Evolutionary conservation across 2,888 invertebrate genomes (phyloP).

Genomic region (Drosophila picticornis): DNA sequence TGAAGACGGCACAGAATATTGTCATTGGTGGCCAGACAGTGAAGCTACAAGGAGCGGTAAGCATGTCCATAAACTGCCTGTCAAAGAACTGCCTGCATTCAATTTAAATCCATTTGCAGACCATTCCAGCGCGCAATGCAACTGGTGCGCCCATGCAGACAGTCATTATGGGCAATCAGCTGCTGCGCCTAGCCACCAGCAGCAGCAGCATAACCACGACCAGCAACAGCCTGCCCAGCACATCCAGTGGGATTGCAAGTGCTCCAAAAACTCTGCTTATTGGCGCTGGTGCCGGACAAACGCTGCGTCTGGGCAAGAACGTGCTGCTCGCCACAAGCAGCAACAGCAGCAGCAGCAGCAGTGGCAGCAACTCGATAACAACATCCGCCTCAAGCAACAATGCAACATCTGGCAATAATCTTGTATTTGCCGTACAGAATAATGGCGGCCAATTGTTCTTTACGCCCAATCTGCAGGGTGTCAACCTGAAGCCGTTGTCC

Average conservation of each 20-base stretch:
- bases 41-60: constrained; percentile 83
- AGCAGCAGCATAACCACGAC: constrained; percentile 47
- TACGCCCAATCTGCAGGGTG: constrained; percentile 88
- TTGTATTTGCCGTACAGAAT: constrained; percentile 87
- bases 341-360: constrained; percentile 32
- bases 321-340: constrained; percentile 55
- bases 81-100: background rate
- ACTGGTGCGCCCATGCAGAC: constrained; percentile 79
- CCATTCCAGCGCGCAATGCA: constrained; percentile 55
- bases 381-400: constrained; percentile 63
- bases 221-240: constrained; percentile 47
- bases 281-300: constrained; percentile 77
- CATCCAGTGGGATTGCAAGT: constrained; percentile 49
- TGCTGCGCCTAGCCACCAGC: constrained; percentile 78
- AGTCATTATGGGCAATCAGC: constrained; percentile 85
- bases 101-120: constrained; percentile 28
- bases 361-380: constrained; percentile 51
- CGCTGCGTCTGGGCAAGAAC: constrained; percentile 80
- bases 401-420: constrained; percentile 81
- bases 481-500: constrained; percentile 88
- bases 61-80: constrained; percentile 16
- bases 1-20: constrained; percentile 80
- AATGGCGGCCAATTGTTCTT: constrained; percentile 87
- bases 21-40: constrained; percentile 84
- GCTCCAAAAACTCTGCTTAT: constrained; percentile 81